These are phyloP conservation scores for Sarcophilus harrisii DNA, from an alignment of 2,797 vertebrate species.

Conservation along the genomic window DNA sequence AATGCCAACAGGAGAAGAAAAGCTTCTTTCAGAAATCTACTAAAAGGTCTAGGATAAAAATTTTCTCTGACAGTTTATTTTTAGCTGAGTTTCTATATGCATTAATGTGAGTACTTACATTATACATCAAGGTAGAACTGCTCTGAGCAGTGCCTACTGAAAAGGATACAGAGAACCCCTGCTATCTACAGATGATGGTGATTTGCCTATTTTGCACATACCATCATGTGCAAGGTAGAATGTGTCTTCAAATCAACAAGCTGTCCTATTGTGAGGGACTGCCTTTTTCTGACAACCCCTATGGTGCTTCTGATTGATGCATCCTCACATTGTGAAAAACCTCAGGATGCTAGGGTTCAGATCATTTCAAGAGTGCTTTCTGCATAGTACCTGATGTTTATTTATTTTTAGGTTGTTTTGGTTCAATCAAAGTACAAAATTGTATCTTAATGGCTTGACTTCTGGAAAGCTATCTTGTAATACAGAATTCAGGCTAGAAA, in stretches of 20 bases:
- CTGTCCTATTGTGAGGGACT: slow-evolving; percentile 37
- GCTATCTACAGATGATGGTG: slow-evolving; percentile 5
- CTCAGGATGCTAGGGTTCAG: neutral
- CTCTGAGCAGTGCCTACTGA: slow-evolving; percentile 39
- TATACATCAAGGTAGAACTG: slow-evolving; percentile 5
- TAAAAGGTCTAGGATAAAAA: neutral
- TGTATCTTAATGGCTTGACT: slow-evolving; percentile 34
- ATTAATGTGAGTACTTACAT: slow-evolving; percentile 27
- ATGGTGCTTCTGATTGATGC: neutral
- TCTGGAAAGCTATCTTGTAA: neutral
- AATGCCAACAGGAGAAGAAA: slow-evolving; percentile 20
- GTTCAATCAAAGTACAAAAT: slow-evolving; percentile 57
- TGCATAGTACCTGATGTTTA: slow-evolving; percentile 53
- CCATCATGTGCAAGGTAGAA: slow-evolving; percentile 41
- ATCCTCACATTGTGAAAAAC: slow-evolving; percentile 35
- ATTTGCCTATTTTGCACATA: slow-evolving; percentile 20
- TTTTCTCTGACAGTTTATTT: slow-evolving; percentile 24
- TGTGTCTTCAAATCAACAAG: slow-evolving; percentile 75
- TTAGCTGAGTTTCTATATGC: slow-evolving; percentile 28
- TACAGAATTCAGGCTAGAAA: slow-evolving; percentile 8
- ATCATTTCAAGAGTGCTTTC: slow-evolving; percentile 48
- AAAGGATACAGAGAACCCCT: slow-evolving; percentile 50
- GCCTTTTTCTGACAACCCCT: slow-evolving; percentile 17
- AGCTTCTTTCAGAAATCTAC: slow-evolving; percentile 40
- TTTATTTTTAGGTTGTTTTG: slow-evolving; percentile 47